Percentiles rank a stretch among this genome's conserved stretches.
Evolutionary conservation across 2,888 invertebrate species (phyloP).

Genomic region (Morpho achilles): DNA sequence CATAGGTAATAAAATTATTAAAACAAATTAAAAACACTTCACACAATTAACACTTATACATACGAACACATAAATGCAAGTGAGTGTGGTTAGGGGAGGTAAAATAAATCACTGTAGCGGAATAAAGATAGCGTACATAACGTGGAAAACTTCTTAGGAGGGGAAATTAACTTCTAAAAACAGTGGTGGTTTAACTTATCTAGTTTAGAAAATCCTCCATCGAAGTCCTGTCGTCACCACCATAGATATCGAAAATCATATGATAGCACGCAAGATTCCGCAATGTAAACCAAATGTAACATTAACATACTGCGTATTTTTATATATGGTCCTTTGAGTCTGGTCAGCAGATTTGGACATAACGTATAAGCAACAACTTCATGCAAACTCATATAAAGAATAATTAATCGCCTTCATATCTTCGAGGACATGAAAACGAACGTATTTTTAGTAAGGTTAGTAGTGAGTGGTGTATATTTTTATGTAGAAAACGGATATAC

Average conservation of each 20-base stretch:
- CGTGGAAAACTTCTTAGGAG: constrained; percentile 26
- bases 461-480: too few relatives aligned
- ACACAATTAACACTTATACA: constrained; percentile 31
- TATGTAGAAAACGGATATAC: too few relatives aligned
- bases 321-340: constrained; percentile 8
- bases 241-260: constrained; percentile 57
- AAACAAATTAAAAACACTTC: constrained; percentile 24
- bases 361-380: constrained; percentile 10
- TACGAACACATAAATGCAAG: constrained; percentile 69
- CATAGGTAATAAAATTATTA: constrained; percentile 10
- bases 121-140: constrained; percentile 27
- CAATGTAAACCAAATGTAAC: constrained; percentile 24
- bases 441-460: not conserved
- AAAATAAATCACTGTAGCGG: constrained; percentile 64
- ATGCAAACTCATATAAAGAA: constrained; percentile 5
- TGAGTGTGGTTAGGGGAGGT: constrained; percentile 71
- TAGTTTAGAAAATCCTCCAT: constrained; percentile 11
- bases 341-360: constrained; percentile 19
- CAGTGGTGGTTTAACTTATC: constrained; percentile 17
- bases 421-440: not conserved
- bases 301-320: constrained; percentile 8
- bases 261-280: constrained; percentile 51
- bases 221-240: constrained; percentile 36
- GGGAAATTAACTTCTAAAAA: constrained; percentile 6
- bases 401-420: not conserved